These are phyloP conservation scores for Australoheros scitulus DNA, from an alignment of 2,113 vertebrate species.

Conservation along the genomic window DNA sequence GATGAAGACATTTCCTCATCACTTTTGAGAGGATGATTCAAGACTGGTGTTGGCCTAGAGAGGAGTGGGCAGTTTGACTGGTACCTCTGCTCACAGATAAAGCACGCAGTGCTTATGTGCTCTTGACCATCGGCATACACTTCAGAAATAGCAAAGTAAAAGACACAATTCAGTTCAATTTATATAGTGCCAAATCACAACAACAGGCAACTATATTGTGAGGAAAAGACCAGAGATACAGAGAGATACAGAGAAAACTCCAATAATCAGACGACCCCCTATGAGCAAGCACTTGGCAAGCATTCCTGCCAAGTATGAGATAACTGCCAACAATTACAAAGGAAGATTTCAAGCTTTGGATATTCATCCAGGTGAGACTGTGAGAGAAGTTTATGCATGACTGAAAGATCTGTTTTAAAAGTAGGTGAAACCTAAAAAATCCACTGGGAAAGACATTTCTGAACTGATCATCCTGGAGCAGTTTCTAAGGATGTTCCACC, in stretches of 20 bases:
- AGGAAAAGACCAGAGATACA: no score
- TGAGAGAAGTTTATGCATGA: neutral
- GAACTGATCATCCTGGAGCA: rapidly evolving
- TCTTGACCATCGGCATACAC: neutral
- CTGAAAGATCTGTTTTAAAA: neutral
- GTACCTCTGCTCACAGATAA: neutral
- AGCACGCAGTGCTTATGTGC: neutral
- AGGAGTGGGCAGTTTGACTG: neutral
- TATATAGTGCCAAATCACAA: no score
- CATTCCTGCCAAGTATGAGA: neutral
- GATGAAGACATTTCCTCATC: neutral
- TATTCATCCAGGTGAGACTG: neutral
- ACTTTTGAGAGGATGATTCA: neutral
- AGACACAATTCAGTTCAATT: neutral
- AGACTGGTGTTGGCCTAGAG: neutral
- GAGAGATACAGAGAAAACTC: no score
- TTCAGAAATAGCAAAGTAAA: neutral
- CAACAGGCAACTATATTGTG: no score
- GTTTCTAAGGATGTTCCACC: neutral
- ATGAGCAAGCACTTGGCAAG: no score
- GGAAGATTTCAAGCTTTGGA: neutral
- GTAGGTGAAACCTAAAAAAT: neutral
- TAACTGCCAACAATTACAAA: neutral
- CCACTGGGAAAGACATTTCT: neutral
- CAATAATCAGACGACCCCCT: no score